Conservation (phyloP, 2,113 vertebrate genomes). For the Hepsetus odoe region DNA sequence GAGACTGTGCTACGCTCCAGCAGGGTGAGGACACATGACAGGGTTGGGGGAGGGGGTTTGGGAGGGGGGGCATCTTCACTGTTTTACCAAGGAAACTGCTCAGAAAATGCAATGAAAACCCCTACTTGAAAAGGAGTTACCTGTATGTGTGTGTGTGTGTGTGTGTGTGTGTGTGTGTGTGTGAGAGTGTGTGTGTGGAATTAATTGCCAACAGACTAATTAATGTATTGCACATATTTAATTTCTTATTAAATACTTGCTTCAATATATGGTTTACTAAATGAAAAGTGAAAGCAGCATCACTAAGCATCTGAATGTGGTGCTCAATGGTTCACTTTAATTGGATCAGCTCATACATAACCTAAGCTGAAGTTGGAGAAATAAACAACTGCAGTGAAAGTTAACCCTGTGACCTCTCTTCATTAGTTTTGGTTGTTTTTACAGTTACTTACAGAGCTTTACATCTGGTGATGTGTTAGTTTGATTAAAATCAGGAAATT, state of each 20-base stretch:
- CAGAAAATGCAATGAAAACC: conserved; percentile 48
- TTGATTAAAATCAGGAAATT: background rate
- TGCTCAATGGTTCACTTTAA: background rate
- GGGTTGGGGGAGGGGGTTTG: background rate
- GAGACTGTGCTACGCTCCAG: conserved; percentile 51
- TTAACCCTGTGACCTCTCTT: background rate
- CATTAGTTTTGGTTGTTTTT: background rate
- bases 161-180: too few relatives aligned
- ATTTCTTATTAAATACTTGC: too few relatives aligned
- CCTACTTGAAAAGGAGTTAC: conserved; percentile 29
- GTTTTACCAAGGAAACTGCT: conserved; percentile 49
- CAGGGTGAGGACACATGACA: conserved; percentile 61
- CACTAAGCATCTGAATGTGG: too few relatives aligned
- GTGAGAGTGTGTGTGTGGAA: too few relatives aligned
- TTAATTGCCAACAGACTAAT: too few relatives aligned
- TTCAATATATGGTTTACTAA: too few relatives aligned
- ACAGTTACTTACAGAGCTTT: background rate
- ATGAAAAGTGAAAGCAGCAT: too few relatives aligned
- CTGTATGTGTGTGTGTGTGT: too few relatives aligned
- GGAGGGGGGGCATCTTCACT: conserved; percentile 53
- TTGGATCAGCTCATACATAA: background rate
- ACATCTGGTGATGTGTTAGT: background rate
- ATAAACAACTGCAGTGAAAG: background rate
- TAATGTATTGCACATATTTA: too few relatives aligned
- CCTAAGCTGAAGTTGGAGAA: background rate